Evolutionary conservation across 2,888 invertebrate species (phyloP).

Genomic region (Labia minor): DNA sequence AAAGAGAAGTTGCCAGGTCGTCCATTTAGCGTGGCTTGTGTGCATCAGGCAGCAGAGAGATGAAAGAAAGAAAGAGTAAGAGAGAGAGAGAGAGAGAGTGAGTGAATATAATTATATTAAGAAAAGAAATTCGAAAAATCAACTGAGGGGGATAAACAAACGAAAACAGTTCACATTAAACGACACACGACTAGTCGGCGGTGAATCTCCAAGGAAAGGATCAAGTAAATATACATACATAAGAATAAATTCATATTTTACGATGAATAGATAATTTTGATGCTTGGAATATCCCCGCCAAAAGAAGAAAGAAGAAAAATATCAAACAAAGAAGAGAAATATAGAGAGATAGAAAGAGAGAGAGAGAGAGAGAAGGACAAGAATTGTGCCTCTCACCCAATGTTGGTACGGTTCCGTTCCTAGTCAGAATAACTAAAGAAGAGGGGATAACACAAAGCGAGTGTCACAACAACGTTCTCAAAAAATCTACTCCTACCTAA

Average conservation of each 20-base stretch:
- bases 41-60: not conserved
- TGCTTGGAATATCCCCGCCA: conserved; percentile 14
- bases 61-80: not conserved
- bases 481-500: not conserved
- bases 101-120: no score
- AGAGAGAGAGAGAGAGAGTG: no score
- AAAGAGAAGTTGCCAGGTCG: not conserved
- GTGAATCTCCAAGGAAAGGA: not conserved
- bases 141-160: not conserved
- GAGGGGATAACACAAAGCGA: conserved; percentile 22
- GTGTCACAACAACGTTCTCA: conserved; percentile 13
- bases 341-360: conserved; percentile 26
- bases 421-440: conserved; percentile 52
- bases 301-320: conserved; percentile 17
- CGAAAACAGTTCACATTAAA: not conserved
- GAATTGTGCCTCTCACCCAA: conserved; percentile 46
- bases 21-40: not conserved
- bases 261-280: not conserved
- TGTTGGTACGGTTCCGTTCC: conserved; percentile 52
- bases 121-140: no score
- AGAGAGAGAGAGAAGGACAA: conserved; percentile 23
- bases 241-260: not conserved
- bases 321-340: conserved; percentile 18
- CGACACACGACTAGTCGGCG: not conserved
- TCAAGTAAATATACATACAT: not conserved